A percentile compares a stretch with the other conserved stretches of the same genome.
Evolutionary conservation across 2,797 vertebrate species (phyloP).

Genomic region (Brotula barbata): DNA sequence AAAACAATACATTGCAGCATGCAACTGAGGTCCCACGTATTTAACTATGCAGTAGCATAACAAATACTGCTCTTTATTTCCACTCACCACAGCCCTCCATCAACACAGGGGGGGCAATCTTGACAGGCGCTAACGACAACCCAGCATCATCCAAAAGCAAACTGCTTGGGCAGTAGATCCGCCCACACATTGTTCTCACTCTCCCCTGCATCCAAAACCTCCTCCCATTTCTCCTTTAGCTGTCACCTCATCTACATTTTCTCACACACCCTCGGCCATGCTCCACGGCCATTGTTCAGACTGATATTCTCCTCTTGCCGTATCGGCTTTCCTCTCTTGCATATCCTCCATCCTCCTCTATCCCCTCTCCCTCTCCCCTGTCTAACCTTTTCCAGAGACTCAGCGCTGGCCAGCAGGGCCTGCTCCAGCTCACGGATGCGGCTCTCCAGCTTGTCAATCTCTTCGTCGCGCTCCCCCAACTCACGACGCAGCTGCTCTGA

Average conservation of each 20-base stretch:
- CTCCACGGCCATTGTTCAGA: conserved; percentile 55
- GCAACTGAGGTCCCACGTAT: conserved; percentile 2
- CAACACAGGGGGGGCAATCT: conserved; percentile 67
- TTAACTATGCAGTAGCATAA: conserved; percentile 5
- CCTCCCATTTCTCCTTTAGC: conserved; percentile 47
- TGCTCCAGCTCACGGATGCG: conserved; percentile 92
- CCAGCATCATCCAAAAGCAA: conserved; percentile 49
- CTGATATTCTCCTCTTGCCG: conserved; percentile 7
- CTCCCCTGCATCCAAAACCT: conserved; percentile 38
- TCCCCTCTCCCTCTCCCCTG: conserved; percentile 17
- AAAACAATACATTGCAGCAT: not conserved
- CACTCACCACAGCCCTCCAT: conserved; percentile 18
- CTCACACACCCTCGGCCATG: conserved; percentile 30
- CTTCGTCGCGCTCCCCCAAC: conserved; percentile 88
- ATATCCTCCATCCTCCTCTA: conserved; percentile 23
- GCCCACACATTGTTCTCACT: conserved; percentile 71
- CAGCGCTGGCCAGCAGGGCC: conserved; percentile 86
- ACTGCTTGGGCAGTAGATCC: conserved; percentile 42
- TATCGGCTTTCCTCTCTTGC: conserved; percentile 18
- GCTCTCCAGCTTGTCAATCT: conserved; percentile 92
- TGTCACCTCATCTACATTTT: conserved; percentile 50
- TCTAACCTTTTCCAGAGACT: conserved; percentile 86
- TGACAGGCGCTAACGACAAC: conserved; percentile 54
- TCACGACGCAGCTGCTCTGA: conserved; percentile 93
- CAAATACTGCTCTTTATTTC: conserved; percentile 23